These are phyloP conservation scores for Psilanteris sp. DNA, from an alignment of 1,140 invertebrate genomes.

Conservation along the genomic window DNA sequence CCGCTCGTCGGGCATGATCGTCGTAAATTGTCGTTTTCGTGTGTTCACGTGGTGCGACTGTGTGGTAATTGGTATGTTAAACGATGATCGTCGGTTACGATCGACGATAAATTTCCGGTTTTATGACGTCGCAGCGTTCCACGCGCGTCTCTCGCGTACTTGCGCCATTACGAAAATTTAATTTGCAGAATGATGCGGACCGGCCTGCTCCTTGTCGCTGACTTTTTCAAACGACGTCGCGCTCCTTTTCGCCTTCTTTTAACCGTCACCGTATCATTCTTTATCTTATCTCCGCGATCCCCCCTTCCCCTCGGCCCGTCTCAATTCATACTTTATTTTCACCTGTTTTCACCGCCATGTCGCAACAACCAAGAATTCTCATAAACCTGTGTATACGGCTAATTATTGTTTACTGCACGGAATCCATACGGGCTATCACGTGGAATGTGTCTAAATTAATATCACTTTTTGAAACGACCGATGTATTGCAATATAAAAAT, in stretches of 20 bases:
- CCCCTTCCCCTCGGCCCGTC: conserved; percentile 5
- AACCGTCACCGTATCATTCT: background rate
- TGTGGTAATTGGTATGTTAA: conserved; percentile 63
- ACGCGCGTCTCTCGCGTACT: conserved; percentile 45
- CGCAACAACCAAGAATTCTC: conserved; percentile 43
- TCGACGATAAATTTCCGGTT: conserved; percentile 61
- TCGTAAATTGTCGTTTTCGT: conserved; percentile 55
- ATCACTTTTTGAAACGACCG: conserved; percentile 31
- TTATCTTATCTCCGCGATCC: conserved; percentile 17
- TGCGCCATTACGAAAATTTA: conserved; percentile 56
- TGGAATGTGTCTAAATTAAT: conserved; percentile 48
- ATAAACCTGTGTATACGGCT: conserved; percentile 44
- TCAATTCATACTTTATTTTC: background rate
- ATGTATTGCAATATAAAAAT: conserved; percentile 23
- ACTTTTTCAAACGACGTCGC: conserved; percentile 6
- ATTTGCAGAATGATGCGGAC: conserved; percentile 53
- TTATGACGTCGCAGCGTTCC: conserved; percentile 45
- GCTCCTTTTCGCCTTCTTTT: background rate
- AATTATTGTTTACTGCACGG: conserved; percentile 36
- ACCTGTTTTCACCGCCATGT: conserved; percentile 15
- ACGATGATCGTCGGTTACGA: conserved; percentile 49
- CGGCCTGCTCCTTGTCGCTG: background rate
- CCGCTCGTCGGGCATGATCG: conserved; percentile 32
- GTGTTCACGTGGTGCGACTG: conserved; percentile 34
- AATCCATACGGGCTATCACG: conserved; percentile 15